Percentiles rank a stretch among this genome's conserved stretches.
phyloP scores from a whole-genome alignment of 2,888 invertebrate genomes.

The Alloplasta piceator region DNA sequence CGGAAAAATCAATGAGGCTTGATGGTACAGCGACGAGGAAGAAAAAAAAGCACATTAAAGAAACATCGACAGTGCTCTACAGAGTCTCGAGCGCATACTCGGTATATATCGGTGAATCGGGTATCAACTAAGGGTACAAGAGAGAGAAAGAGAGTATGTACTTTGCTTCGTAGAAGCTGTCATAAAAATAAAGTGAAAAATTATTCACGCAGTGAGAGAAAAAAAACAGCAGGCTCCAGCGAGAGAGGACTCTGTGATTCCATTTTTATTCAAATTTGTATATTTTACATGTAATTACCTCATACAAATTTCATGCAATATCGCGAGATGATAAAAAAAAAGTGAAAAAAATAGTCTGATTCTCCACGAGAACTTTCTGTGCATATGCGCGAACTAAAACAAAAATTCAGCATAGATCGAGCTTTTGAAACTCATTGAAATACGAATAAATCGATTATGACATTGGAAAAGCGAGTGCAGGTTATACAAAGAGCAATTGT shows the following conservation, averaged over 20 bases:
- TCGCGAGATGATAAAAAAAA: neutral
- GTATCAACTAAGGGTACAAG: neutral
- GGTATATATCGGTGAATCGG: slow-evolving; percentile 18
- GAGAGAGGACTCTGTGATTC: neutral
- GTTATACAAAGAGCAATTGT: too few relatives aligned
- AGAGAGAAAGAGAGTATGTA: slow-evolving; percentile 4
- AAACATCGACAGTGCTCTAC: slow-evolving; percentile 24
- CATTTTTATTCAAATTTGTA: slow-evolving; percentile 49
- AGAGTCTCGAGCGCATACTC: slow-evolving; percentile 25
- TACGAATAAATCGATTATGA: too few relatives aligned
- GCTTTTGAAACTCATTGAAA: neutral
- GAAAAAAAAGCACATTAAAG: slow-evolving; percentile 49
- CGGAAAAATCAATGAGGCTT: slow-evolving; percentile 59
- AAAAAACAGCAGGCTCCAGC: slow-evolving; percentile 4
- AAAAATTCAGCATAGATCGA: neutral
- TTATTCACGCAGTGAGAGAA: slow-evolving; percentile 34
- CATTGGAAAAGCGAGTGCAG: too few relatives aligned
- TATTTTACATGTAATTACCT: slow-evolving; percentile 49
- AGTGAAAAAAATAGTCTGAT: too few relatives aligned
- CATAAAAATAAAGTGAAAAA: slow-evolving; percentile 42
- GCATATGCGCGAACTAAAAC: too few relatives aligned
- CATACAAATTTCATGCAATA: slow-evolving; percentile 47
- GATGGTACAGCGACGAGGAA: slow-evolving; percentile 8
- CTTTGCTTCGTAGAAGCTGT: slow-evolving; percentile 12
- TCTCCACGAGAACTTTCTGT: too few relatives aligned